Conservation (phyloP, 2,113 vertebrate genomes). For the Podilymbus podiceps region DNA sequence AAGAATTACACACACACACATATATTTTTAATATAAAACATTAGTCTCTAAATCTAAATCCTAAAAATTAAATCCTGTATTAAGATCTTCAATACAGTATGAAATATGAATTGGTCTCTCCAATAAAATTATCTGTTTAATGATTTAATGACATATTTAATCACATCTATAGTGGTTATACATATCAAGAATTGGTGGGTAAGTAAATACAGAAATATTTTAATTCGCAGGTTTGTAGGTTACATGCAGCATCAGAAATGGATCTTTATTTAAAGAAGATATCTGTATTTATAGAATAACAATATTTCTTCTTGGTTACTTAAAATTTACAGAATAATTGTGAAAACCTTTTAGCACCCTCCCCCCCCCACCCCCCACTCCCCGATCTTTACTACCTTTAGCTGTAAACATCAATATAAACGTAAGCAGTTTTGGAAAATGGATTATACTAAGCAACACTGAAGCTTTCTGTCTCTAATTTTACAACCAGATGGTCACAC, state of each 20-base stretch:
- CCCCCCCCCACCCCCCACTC: too few species aligned
- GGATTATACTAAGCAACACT: background rate
- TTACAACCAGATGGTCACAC: background rate
- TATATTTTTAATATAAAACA: background rate
- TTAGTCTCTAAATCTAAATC: background rate
- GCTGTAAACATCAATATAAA: background rate
- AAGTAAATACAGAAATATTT: background rate
- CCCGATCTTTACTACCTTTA: background rate
- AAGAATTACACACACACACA: background rate
- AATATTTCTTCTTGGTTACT: background rate
- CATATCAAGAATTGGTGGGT: background rate
- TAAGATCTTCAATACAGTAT: background rate
- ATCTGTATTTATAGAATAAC: background rate
- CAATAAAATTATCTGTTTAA: background rate
- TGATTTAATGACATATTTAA: background rate
- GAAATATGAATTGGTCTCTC: background rate
- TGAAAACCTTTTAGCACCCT: background rate
- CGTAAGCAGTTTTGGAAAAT: background rate
- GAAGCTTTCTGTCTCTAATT: background rate
- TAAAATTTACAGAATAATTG: background rate
- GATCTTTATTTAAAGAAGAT: background rate
- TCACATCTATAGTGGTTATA: background rate
- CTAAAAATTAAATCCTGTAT: background rate
- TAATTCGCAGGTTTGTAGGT: background rate
- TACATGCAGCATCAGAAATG: background rate